Base-by-base conservation (phyloP, 1,140 invertebrate genomes). In the Eufriesea mexicana region DNA sequence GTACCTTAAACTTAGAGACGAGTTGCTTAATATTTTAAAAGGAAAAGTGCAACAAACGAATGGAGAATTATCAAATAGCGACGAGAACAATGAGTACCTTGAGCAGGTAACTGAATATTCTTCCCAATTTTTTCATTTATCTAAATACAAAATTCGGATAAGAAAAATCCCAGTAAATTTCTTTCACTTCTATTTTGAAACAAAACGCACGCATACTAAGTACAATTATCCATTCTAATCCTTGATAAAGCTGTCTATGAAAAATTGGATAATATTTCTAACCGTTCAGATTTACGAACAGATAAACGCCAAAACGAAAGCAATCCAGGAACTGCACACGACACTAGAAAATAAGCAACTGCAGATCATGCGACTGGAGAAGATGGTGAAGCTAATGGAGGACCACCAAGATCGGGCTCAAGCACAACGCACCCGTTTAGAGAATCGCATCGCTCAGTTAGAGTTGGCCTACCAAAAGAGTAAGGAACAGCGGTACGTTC, bases 401-500 rank as follows among this genome's bases (percentile, higher is more conserved):
- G 95, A 96, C 66, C 95, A 96, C 82, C 95, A 96, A 67, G 92
- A 94, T 8, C 93, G 95, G n/a, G 93, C 94, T 7, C 95, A 96
- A 80, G 94, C 94, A 71, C 94, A 96, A 59, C 94, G 96, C 5
- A 95, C 95, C 16, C 94, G 95, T 10, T 94, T 96, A 57, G 96
- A 96, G 84, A 94, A 95, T 59, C 95, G 95, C 59, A 96, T 96
- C 45, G 95, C 95, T 0, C 89, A 95, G 12, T 91, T 96, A 23
- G 95, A 96, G 84, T 86, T 95, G 20, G 95, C 88, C 23, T 79
- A 93, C 23, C 91, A 93, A 28, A 89, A 89, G 51, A 91, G 88
- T 4, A 68, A 83, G 18, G 66, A 89, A 42, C 35, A 81, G 86
- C 91, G 92, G 93, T 94, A 94, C 68, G 92, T 94, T 62, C 51